Evolutionary conservation across 2,888 invertebrate species (phyloP), one percentile per base, ranked within the genome.

Genomic region (Andrena chrysosceles): DNA sequence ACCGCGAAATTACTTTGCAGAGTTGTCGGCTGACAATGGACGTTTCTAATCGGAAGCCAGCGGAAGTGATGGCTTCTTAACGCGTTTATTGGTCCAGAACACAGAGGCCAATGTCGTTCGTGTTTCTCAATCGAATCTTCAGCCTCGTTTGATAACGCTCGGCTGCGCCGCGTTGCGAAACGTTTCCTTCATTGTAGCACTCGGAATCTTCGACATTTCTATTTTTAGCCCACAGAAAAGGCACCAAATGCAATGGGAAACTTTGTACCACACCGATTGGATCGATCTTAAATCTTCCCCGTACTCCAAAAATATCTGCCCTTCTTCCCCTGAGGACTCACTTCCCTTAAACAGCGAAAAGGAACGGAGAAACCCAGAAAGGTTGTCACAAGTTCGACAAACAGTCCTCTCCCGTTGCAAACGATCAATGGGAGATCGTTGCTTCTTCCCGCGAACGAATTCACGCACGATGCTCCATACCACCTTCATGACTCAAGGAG

Each of bases 51-150:
- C 60, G 56, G 56, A 52, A 48, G 0, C 54, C 68, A 26, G 68
- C 75, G 79, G 79, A 86, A 80, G 64, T 48, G 63, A 60, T 42
- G 68, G 62, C 67, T 78, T 76, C 75, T 67, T 62, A 83, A 70
- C 60, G 23, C 42, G 60, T 7, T 73, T 72, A 81, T 77, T 72
- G 60, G 68, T 77, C 68, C 74, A 83, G 73, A 75, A 81, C 78
- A 20, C 66, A 85, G 81, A 85, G 86, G 86, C 75, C 86, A 88
- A 87, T 87, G 87, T 83, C 88, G 85, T 68, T 63, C 7, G 54
- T 26, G 68, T 85, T 88, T 88, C 86, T 77, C 72, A 87, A 87
- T 86, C 74, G 69, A 60, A 64, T 62, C 64, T 71, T 29, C 69
- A 76, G 72, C 66, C 82, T 81, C 66, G 76, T 72, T 74, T 60